These are phyloP conservation scores for Myodes glareolus DNA, from an alignment of 2,113 vertebrate species.

Conservation along the genomic window DNA sequence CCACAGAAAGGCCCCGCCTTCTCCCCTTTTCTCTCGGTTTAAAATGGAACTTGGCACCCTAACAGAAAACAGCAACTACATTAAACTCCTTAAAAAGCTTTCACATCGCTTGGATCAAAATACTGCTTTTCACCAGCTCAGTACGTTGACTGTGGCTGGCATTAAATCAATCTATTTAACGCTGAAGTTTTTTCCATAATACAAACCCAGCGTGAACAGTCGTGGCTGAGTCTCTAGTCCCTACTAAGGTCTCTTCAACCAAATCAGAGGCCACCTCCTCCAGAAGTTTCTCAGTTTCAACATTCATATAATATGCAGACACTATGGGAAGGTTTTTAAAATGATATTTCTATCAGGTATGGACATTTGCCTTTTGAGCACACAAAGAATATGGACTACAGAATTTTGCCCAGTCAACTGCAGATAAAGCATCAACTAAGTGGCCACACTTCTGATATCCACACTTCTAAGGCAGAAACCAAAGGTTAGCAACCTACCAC, in stretches of 20 bases:
- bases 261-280: not conserved
- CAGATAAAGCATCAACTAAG: not conserved
- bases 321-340: not conserved
- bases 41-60: conserved; percentile 57
- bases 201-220: not conserved
- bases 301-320: not conserved
- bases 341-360: not conserved
- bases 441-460: not conserved
- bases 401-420: not conserved
- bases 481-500: not conserved
- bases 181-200: conserved; percentile 7
- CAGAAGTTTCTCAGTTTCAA: not conserved
- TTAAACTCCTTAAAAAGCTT: conserved; percentile 60
- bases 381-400: not conserved
- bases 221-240: not conserved
- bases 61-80: conserved; percentile 62
- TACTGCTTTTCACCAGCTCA: conserved; percentile 53
- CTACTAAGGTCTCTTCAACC: not conserved
- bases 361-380: conserved; percentile 34
- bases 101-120: conserved; percentile 63
- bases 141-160: not conserved
- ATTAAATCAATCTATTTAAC: not conserved
- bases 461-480: not conserved
- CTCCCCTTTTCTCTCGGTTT: not conserved
- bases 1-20: conserved; percentile 26